Evolutionary conservation across 2,113 vertebrate genomes (phyloP), one percentile per base, ranked within the genome.

Genomic region (Stictonetta naevosa): DNA sequence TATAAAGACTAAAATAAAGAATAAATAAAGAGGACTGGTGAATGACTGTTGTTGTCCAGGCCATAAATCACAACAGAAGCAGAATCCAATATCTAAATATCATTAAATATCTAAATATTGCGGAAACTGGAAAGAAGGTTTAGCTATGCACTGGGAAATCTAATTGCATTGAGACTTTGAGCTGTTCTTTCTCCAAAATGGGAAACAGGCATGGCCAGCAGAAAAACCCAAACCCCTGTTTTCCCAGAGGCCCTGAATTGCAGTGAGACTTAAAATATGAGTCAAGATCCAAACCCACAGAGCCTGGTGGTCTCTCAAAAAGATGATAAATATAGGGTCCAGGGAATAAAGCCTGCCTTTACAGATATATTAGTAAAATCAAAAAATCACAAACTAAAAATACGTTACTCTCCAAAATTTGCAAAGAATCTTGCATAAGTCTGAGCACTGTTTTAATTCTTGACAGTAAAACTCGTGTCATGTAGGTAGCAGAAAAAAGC

Each of bases 401-500:
- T n/a, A 31, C 2, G 6, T 82, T 84, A 56, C 10, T 40, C 14
- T 86, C 23, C 53, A 80, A 93, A 92, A 40, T 21, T 79, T 92
- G 25, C 5, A 16, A 56, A 86, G 40, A 69, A 11, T 4, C 0
- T 0, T 46, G 22, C 2, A 1, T 53, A 8, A 75, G 34, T 76
- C 93, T 92, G 59, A 38, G 4, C 75, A 56, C 52, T 82, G 52
- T 42, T 75, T 48, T 91, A 82, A 52, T 85, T 26, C 38, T 79
- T 94, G 19, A 11, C 36, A 84, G 38, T 78, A 72, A 34, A 92
- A 52, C 60, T 66, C 71, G 46, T 58, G 50, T 56, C 71, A 91
- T 10, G 64, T 46, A 66, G 62, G 46, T 29, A 73, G 40, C 40
- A 73, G n/a, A 89, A 95, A 53, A 33, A 56, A 83, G 46, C 25